phyloP scores from a whole-genome alignment of 2,888 invertebrate species.

The Aquatica leii region DNA sequence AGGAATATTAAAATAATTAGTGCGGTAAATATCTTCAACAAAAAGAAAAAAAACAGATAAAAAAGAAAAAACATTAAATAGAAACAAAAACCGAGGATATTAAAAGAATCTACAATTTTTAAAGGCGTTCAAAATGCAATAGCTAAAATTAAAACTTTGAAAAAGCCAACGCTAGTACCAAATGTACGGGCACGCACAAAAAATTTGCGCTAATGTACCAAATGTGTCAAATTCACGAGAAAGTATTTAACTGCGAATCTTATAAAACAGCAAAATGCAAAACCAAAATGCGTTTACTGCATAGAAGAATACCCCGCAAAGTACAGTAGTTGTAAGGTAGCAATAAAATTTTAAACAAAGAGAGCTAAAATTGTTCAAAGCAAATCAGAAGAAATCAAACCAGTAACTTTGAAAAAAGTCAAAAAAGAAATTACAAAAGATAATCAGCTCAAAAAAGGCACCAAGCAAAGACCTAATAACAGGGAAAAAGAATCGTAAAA shows the following conservation, averaged over 20 bases:
- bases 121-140: neutral
- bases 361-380: conserved; percentile 5
- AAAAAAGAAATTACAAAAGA: no score
- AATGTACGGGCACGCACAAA: conserved; percentile 14
- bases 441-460: no score
- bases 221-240: conserved; percentile 13
- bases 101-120: no score
- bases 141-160: conserved; percentile 13
- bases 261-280: conserved; percentile 6
- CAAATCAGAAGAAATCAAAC: no score
- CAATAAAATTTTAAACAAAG: conserved; percentile 6
- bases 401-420: no score
- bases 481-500: no score
- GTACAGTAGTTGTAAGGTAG: conserved; percentile 17
- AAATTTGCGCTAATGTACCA: conserved; percentile 8
- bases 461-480: no score
- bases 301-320: conserved; percentile 16
- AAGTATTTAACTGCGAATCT: conserved; percentile 12
- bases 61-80: no score
- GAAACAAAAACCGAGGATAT: no score
- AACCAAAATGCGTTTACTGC: conserved; percentile 13
- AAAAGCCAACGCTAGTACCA: conserved; percentile 7
- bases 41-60: no score
- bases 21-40: conserved; percentile 13
- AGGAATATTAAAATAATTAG: conserved; percentile 3